Evolutionary conservation across 2,888 invertebrate species (phyloP).

Genomic region (Pseudanteris insignis): DNA sequence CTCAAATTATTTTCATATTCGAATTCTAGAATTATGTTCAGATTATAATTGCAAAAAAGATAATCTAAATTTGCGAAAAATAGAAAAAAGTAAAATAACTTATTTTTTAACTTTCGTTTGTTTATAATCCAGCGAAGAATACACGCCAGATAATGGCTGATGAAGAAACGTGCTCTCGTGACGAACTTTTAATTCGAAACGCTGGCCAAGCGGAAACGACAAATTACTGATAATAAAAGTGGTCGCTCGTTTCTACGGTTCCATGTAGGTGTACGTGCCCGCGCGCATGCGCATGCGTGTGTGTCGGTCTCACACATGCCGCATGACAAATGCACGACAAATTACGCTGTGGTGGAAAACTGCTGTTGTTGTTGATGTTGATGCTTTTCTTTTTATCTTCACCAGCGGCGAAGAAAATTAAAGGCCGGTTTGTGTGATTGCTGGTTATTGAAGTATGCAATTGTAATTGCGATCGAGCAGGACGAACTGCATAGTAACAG

Average conservation of each 20-base stretch:
- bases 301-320: slow-evolving; percentile 6
- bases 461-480: slow-evolving; percentile 35
- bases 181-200: slow-evolving; percentile 10
- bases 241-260: slow-evolving; percentile 16
- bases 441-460: slow-evolving; percentile 30
- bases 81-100: too few relatives aligned
- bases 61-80: too few relatives aligned
- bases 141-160: slow-evolving; percentile 22
- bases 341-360: slow-evolving; percentile 33
- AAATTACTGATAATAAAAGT: slow-evolving; percentile 24
- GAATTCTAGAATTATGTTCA: too few relatives aligned
- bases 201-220: slow-evolving; percentile 6
- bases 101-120: too few relatives aligned
- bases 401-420: slow-evolving; percentile 29
- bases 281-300: not conserved
- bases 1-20: too few relatives aligned
- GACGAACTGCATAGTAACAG: slow-evolving; percentile 39
- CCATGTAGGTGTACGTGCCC: not conserved
- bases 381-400: slow-evolving; percentile 23
- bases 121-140: too few relatives aligned
- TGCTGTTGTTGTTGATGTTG: slow-evolving; percentile 18
- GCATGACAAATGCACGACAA: slow-evolving; percentile 21
- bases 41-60: too few relatives aligned
- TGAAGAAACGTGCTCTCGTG: slow-evolving; percentile 9
- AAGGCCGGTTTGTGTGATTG: slow-evolving; percentile 40